Conservation (phyloP, 2,797 vertebrate genomes). For the Thaleichthys pacificus region DNA sequence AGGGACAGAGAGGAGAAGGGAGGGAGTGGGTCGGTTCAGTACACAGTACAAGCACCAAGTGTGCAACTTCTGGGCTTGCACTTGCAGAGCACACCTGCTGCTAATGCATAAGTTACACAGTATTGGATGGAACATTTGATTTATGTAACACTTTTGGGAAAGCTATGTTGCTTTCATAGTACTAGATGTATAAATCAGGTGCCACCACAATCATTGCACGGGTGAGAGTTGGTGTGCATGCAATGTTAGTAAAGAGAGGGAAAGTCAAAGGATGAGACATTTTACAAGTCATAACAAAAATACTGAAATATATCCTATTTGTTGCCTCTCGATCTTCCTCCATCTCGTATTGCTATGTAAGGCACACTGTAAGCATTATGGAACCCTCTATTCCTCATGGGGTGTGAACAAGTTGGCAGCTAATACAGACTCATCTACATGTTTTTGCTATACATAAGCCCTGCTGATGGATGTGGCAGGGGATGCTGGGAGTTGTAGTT, state of each 20-base stretch:
- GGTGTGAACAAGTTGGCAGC: neutral
- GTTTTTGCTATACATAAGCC: neutral
- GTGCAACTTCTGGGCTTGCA: no score
- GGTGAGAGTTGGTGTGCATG: no score
- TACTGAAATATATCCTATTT: no score
- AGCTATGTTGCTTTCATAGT: neutral
- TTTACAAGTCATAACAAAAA: no score
- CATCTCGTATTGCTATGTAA: neutral
- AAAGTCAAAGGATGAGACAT: no score
- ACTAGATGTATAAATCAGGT: neutral
- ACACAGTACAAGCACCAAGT: neutral
- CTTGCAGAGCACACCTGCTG: neutral
- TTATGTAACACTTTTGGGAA: neutral
- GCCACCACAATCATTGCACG: neutral
- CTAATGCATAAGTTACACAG: neutral
- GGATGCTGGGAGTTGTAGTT: constrained; percentile 10
- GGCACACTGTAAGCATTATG: neutral
- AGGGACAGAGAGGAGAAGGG: neutral
- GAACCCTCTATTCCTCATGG: neutral
- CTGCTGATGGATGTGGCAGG: neutral
- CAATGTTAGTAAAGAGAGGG: no score
- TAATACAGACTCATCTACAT: neutral
- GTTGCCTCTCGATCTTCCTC: no score
- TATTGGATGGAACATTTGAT: neutral
- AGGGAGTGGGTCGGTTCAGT: neutral